phyloP scores from a whole-genome alignment of 1,140 invertebrate genomes.

The Gonatopus flavifemur region DNA sequence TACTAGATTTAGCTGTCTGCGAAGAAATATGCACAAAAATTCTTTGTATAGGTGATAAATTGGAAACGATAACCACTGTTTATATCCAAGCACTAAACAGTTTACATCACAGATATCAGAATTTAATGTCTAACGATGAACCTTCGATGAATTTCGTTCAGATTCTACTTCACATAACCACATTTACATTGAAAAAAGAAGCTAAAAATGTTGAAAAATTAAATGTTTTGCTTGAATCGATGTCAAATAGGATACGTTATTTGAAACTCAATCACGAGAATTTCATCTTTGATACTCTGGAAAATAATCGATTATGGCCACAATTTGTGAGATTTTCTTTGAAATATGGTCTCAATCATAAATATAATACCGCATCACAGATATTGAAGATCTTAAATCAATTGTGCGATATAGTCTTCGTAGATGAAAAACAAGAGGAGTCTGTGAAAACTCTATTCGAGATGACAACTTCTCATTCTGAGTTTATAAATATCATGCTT shows the following conservation, averaged over 20 bases:
- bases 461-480: constrained; percentile 74
- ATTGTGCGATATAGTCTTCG: constrained; percentile 63
- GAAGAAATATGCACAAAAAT: constrained; percentile 33
- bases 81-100: constrained; percentile 47
- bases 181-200: constrained; percentile 61
- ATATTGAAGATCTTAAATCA: constrained; percentile 61
- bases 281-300: constrained; percentile 55
- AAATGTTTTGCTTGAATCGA: constrained; percentile 46
- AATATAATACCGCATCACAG: constrained; percentile 44
- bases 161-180: constrained; percentile 60
- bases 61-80: constrained; percentile 34
- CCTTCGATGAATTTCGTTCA: constrained; percentile 60
- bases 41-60: constrained; percentile 46
- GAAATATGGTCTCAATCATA: constrained; percentile 65
- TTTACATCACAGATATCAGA: constrained; percentile 46
- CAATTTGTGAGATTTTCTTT: constrained; percentile 67
- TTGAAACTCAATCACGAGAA: constrained; percentile 42
- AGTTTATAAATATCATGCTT: constrained; percentile 69
- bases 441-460: constrained; percentile 66
- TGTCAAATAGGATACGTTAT: constrained; percentile 31
- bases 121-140: constrained; percentile 33
- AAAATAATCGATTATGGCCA: constrained; percentile 63
- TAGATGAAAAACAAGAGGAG: constrained; percentile 48
- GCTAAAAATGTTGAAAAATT: constrained; percentile 52
- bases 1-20: constrained; percentile 35